Evolutionary conservation across 2,113 vertebrate genomes (phyloP).

Genomic region (Tor tambroides): DNA sequence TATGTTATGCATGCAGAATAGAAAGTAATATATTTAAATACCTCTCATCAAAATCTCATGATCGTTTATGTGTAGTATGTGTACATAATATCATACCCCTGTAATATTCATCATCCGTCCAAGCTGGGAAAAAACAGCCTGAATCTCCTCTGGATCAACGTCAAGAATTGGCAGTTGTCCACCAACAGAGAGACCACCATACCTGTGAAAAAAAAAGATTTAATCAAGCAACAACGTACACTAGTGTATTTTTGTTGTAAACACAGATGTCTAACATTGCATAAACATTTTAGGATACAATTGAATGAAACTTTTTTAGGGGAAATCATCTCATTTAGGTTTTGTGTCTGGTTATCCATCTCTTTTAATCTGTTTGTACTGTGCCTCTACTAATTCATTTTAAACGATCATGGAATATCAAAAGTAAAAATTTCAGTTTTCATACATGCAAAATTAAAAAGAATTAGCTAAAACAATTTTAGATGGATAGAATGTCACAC

Average conservation of each 20-base stretch:
- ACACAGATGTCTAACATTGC: neutral
- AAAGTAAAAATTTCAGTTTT: too few relatives aligned
- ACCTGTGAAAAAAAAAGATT: constrained; percentile 72
- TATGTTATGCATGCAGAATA: neutral
- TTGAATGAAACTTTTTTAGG: too few relatives aligned
- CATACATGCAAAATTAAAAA: too few relatives aligned
- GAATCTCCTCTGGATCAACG: constrained; percentile 78
- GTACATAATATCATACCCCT: constrained; percentile 76
- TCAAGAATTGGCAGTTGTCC: constrained; percentile 85
- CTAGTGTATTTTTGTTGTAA: neutral
- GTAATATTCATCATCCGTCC: constrained; percentile 90
- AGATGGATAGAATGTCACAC: neutral
- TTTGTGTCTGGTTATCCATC: neutral
- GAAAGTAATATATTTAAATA: neutral
- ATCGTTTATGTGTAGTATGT: neutral
- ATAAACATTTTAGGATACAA: neutral
- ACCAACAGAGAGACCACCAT: constrained; percentile 93
- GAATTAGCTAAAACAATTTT: neutral
- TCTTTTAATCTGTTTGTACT: neutral
- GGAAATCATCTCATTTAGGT: neutral
- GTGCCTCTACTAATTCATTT: neutral
- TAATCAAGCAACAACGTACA: neutral
- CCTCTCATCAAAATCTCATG: neutral
- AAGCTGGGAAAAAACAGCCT: constrained; percentile 78
- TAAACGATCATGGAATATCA: neutral